A percentile compares a stretch with the other conserved stretches of the same genome.
Conservation (phyloP, 53 echinoderm and acorn worm species). For the Luidia sarsii region DNA sequence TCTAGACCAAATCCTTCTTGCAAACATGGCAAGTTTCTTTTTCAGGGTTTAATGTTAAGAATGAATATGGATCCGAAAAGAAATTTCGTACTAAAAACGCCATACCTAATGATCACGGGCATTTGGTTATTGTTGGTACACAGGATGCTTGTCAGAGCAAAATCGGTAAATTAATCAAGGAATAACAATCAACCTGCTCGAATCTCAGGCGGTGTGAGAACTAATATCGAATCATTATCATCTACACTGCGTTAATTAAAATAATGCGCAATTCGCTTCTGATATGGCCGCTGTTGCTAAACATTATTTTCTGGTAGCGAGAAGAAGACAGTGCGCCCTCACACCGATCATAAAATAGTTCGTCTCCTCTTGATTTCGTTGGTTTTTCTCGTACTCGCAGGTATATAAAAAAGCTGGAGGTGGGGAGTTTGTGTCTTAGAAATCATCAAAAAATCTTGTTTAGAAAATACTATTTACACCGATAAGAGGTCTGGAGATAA, state of each 20-base stretch:
- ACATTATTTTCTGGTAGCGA: background rate
- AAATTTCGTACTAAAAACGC: too few species aligned
- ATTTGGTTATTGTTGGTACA: too few species aligned
- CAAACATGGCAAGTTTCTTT: too few species aligned
- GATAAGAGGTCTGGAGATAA: background rate
- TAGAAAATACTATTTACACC: conserved; percentile 10
- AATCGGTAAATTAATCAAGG: background rate
- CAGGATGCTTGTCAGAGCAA: too few species aligned
- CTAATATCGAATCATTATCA: background rate
- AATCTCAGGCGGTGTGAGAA: background rate
- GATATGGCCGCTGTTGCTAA: background rate
- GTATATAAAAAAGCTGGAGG: conserved; percentile 5
- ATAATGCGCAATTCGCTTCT: background rate
- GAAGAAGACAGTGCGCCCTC: background rate
- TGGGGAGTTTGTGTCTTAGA: conserved; percentile 5
- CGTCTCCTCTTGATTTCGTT: too few species aligned
- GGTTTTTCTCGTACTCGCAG: too few species aligned
- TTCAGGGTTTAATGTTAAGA: too few species aligned
- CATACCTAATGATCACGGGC: too few species aligned
- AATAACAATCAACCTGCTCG: background rate
- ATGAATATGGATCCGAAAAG: too few species aligned
- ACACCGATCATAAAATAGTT: too few species aligned
- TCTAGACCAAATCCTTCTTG: too few species aligned
- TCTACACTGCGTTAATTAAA: background rate
- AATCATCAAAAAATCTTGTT: background rate